Conservation (phyloP, 2,113 vertebrate genomes). For the Athene noctua region DNA sequence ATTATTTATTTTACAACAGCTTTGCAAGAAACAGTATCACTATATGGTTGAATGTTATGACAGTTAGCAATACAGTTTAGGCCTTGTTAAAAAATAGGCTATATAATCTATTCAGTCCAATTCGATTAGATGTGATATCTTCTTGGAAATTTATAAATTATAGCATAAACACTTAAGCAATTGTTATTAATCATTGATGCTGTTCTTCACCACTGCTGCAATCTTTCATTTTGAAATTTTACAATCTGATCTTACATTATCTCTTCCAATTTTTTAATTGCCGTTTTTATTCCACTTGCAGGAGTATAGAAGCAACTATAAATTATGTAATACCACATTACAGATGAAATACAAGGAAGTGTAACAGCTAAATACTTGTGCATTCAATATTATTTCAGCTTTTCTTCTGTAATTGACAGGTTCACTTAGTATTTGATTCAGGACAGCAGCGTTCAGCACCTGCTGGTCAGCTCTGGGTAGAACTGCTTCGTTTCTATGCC, state of each 20-base stretch:
- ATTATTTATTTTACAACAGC: not conserved
- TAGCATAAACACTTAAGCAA: not conserved
- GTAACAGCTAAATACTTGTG: not conserved
- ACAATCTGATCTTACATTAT: not conserved
- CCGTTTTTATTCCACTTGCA: not conserved
- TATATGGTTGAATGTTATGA: not conserved
- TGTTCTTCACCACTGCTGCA: not conserved
- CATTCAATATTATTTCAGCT: not conserved
- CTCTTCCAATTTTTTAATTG: not conserved
- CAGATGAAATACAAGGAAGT: not conserved
- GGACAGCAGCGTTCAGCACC: conserved; percentile 66
- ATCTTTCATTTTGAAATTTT: not conserved
- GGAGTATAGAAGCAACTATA: not conserved
- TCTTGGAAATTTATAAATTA: not conserved
- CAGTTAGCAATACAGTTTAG: not conserved
- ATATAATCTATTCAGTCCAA: not conserved
- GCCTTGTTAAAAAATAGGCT: not conserved
- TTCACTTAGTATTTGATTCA: conserved; percentile 77
- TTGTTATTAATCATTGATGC: not conserved
- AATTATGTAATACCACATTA: not conserved
- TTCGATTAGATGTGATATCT: not conserved
- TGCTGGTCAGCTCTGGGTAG: conserved; percentile 88
- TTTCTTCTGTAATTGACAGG: conserved; percentile 73
- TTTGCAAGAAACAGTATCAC: not conserved
- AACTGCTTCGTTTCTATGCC: conserved; percentile 92